Evolutionary conservation across 2,888 invertebrate species (phyloP).

Genomic region (Heliconius aoede): DNA sequence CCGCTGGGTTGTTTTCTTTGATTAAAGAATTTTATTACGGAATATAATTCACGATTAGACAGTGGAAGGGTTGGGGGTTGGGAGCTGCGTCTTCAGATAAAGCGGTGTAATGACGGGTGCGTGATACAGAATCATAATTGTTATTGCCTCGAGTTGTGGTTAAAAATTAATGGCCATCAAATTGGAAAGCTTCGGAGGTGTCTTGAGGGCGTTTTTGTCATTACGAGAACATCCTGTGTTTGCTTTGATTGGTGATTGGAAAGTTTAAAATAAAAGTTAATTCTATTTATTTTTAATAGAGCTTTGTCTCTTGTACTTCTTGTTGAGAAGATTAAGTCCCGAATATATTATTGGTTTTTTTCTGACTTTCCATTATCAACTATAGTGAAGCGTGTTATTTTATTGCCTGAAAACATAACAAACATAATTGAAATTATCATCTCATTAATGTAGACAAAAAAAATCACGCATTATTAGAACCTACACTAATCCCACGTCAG

Average conservation of each 20-base stretch:
- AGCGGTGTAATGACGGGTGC: conserved; percentile 79
- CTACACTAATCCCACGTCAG: not conserved
- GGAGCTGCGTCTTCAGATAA: conserved; percentile 75
- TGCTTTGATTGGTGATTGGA: conserved; percentile 35
- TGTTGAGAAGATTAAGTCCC: too few species aligned
- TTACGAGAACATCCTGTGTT: conserved; percentile 33
- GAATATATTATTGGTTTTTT: too few species aligned
- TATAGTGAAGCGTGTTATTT: too few species aligned
- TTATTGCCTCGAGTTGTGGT: conserved; percentile 58
- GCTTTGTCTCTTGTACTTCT: too few species aligned
- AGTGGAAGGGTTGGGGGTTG: conserved; percentile 76
- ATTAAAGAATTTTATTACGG: conserved; percentile 84
- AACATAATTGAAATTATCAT: not conserved
- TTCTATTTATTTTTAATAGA: conserved; percentile 11
- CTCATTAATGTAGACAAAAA: not conserved
- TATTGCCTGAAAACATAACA: too few species aligned
- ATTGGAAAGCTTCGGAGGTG: conserved; percentile 36
- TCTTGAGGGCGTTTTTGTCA: conserved; percentile 18
- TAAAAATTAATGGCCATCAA: conserved; percentile 51
- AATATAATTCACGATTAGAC: conserved; percentile 83
- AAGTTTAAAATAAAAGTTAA: conserved; percentile 1
- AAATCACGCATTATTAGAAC: not conserved
- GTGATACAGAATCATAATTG: conserved; percentile 82
- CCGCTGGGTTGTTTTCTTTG: conserved; percentile 82
- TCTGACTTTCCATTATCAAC: too few species aligned